Conservation (phyloP, 2,888 invertebrate genomes). For the Lathronympha strigana region DNA sequence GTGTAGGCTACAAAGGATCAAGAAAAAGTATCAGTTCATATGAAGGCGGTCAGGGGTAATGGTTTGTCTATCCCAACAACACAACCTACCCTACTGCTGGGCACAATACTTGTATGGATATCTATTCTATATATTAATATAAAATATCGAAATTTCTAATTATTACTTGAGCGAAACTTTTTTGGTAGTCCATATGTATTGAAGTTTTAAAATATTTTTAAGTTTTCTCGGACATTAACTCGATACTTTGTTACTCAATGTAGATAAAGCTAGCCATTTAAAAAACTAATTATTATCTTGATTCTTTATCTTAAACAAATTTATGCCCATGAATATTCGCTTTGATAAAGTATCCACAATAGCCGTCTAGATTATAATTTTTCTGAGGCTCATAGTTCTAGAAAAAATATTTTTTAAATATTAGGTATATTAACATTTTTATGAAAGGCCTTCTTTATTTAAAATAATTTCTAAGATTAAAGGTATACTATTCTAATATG, state of each 20-base stretch:
- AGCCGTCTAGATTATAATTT: not conserved
- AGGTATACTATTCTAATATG: conserved; percentile 53
- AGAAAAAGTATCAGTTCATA: not conserved
- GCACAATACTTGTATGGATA: too few relatives aligned
- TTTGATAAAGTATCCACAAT: conserved; percentile 5
- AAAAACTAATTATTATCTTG: not conserved
- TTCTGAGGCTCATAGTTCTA: not conserved
- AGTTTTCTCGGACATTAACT: too few relatives aligned
- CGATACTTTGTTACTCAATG: too few relatives aligned
- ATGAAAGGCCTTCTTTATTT: conserved; percentile 1
- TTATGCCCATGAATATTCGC: not conserved
- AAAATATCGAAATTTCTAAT: too few relatives aligned
- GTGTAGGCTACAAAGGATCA: not conserved
- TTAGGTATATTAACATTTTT: conserved; percentile 3
- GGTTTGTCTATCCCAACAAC: too few relatives aligned
- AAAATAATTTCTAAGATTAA: conserved; percentile 13
- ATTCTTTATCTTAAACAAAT: not conserved
- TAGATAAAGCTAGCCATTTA: too few relatives aligned
- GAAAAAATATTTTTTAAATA: conserved; percentile 5
- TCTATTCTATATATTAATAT: too few relatives aligned
- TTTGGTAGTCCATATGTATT: too few relatives aligned
- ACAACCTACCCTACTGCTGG: too few relatives aligned
- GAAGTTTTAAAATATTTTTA: too few relatives aligned
- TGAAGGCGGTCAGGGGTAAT: too few relatives aligned
- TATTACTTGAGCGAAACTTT: too few relatives aligned